phyloP scores from a whole-genome alignment of 2,113 vertebrate genomes.

The Rana temporaria region DNA sequence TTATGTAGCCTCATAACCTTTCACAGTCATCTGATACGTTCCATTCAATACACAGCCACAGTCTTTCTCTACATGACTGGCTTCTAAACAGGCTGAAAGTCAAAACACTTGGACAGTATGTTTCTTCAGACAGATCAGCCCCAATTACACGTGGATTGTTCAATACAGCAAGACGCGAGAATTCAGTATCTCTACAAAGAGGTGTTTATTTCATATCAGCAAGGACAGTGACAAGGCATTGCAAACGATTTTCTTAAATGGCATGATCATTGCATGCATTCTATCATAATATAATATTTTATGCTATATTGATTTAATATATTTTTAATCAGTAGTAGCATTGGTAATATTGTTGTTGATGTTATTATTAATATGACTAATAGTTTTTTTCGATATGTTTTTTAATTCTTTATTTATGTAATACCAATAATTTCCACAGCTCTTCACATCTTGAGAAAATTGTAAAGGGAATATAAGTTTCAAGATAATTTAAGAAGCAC shows the following conservation, averaged over 20 bases:
- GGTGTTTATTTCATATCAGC: neutral
- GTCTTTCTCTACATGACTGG: neutral
- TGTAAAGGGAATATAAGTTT: too few relatives aligned
- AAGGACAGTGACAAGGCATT: neutral
- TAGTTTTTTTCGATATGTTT: too few relatives aligned
- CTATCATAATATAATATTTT: too few relatives aligned
- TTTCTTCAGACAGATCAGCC: neutral
- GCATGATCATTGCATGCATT: too few relatives aligned
- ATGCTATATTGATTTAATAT: too few relatives aligned
- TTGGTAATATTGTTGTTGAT: too few relatives aligned
- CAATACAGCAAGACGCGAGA: neutral
- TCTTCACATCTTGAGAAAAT: too few relatives aligned
- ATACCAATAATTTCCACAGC: too few relatives aligned
- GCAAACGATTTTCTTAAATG: neutral
- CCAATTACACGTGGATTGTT: neutral
- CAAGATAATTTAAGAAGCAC: too few relatives aligned
- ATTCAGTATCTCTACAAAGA: neutral
- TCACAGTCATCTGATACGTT: conserved; percentile 6
- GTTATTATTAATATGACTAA: too few relatives aligned
- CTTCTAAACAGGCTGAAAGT: neutral
- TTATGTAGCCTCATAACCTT: neutral
- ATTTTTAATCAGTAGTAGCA: too few relatives aligned
- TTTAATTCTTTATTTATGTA: too few relatives aligned
- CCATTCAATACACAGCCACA: neutral
- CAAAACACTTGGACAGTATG: neutral